phyloP scores from a whole-genome alignment of 2,888 invertebrate genomes.

The Eubasilissa splendida region DNA sequence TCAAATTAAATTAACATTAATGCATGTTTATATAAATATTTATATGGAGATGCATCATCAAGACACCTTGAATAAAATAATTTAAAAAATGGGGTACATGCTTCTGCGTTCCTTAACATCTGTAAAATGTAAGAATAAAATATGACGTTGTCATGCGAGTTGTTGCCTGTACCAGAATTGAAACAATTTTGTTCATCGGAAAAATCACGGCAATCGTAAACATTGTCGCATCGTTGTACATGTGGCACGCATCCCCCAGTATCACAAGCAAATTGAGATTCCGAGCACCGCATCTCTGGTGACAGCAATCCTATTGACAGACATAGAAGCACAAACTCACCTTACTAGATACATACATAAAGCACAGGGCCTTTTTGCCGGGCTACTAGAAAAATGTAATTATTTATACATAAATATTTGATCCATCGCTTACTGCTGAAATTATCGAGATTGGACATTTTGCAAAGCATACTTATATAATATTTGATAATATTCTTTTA shows the following conservation, averaged over 20 bases:
- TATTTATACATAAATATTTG: background rate
- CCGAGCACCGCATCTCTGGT: conserved; percentile 70
- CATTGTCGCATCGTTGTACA: conserved; percentile 88
- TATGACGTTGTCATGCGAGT: conserved; percentile 39
- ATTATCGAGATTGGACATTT: background rate
- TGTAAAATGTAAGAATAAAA: conserved; percentile 22
- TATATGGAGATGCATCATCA: conserved; percentile 25
- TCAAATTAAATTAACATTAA: conserved; percentile 22
- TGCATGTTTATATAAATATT: conserved; percentile 20
- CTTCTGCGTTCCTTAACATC: conserved; percentile 29
- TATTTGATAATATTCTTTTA: too few relatives aligned
- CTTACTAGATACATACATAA: conserved; percentile 9
- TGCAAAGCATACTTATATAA: too few relatives aligned
- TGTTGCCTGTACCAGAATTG: conserved; percentile 66
- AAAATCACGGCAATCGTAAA: conserved; percentile 92
- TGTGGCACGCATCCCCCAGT: conserved; percentile 84
- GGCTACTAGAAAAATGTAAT: background rate
- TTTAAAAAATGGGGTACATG: conserved; percentile 23
- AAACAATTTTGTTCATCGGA: conserved; percentile 92
- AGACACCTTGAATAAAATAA: conserved; percentile 23
- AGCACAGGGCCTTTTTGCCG: background rate
- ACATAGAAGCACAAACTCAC: conserved; percentile 31
- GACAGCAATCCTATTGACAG: conserved; percentile 52
- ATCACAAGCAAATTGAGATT: conserved; percentile 82
- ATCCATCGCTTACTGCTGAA: conserved; percentile 9